Base-by-base conservation (phyloP, 2,113 vertebrate species). In the Burhinus oedicnemus region DNA sequence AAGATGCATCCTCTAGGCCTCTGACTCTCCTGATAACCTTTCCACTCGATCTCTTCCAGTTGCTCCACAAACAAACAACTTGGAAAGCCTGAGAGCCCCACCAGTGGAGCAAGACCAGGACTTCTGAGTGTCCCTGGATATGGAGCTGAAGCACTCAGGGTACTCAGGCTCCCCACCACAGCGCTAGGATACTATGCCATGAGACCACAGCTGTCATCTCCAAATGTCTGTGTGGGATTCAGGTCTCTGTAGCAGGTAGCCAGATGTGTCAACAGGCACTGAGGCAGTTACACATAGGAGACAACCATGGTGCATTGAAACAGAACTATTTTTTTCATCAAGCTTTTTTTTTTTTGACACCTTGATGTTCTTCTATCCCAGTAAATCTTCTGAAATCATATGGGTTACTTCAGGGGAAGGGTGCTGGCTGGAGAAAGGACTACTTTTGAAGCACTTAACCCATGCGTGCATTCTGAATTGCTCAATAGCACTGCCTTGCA, bases 161-260 rank as follows among this genome's bases (percentile, higher is more conserved):
- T 38, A 36, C 42, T 64, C 8, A 26, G 58, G 30, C 21, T 89
- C 47, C 45, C 25, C 21, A 44, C 1, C 26, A 19, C 49, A 69
- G 18, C 0, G 0, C 30, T 40, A 52, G 34, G 36, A 88, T 3
- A 26, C 19, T 32, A 7, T 2, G 2, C 54, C 6, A 1, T n/a
- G 45, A 69, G 11, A 83, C 19, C 27, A 54, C 15, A 25, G 25
- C 10, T 65, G 14, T 58, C 40, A 61, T 57, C 21, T 88, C 61
- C 36, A 78, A 18, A 70, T 17, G 22, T 47, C 49, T 69, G 3
- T 11, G 8, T 8, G 6, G 25, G 49, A 52, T 66, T 29, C 45
- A 52, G 36, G 23, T 18, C 16, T 36, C 49, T 80, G 32, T 42
- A 74, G 27, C 42, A 92, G 38, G 27, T 12, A 74, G 19, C 6